Percentiles rank a stretch among this genome's conserved stretches.
phyloP scores from a whole-genome alignment of 2,797 vertebrate species.

The Lagothrix lagotricha region DNA sequence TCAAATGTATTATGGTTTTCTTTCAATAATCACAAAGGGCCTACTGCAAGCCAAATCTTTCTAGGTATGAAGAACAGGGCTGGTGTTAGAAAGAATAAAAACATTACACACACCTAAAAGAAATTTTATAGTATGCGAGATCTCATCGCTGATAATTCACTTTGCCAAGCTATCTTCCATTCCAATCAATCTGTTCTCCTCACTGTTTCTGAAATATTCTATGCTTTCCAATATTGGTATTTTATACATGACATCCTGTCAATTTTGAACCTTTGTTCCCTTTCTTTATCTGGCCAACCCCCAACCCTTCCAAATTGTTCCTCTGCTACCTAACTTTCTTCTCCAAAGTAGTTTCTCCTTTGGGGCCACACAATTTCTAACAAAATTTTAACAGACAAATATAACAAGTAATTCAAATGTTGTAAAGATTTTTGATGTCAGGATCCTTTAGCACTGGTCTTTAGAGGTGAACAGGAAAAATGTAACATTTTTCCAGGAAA shows the following conservation, averaged over 20 bases:
- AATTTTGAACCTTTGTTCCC: not conserved
- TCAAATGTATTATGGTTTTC: not conserved
- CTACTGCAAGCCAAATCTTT: not conserved
- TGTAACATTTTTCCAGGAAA: not conserved
- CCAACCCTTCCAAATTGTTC: not conserved
- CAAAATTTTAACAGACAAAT: slow-evolving; percentile 33
- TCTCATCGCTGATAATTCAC: not conserved
- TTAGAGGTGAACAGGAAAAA: not conserved
- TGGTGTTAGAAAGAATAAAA: not conserved
- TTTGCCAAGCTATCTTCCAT: not conserved
- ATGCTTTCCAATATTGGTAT: not conserved
- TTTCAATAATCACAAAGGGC: not conserved
- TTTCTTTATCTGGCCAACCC: not conserved
- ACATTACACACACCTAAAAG: not conserved
- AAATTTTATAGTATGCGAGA: not conserved
- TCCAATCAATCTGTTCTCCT: not conserved
- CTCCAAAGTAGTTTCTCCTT: not conserved
- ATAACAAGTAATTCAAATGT: not conserved
- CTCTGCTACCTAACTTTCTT: not conserved
- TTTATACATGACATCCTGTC: not conserved
- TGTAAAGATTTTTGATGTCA: not conserved
- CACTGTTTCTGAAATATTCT: not conserved
- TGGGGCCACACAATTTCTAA: not conserved
- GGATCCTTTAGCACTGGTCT: not conserved
- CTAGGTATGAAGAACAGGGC: not conserved